These are phyloP conservation scores for Stenotaenia linearis DNA, from an alignment of 2,888 invertebrate genomes.

Conservation along the genomic window DNA sequence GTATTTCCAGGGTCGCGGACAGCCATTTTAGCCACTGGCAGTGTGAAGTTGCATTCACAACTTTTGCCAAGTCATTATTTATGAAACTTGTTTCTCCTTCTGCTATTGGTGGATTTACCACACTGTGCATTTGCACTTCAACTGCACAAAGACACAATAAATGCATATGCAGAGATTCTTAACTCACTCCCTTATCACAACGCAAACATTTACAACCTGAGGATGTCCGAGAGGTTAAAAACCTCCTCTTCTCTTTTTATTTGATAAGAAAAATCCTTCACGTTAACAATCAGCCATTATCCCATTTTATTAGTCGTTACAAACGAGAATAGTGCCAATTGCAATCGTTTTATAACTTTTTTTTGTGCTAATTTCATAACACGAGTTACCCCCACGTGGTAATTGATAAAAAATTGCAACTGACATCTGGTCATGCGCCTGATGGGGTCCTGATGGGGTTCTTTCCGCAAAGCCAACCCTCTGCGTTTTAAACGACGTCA, in stretches of 20 bases:
- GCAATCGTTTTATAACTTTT: neutral
- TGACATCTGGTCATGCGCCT: slow-evolving; percentile 3
- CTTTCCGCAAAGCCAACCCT: neutral
- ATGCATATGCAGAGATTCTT: no score
- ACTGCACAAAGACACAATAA: no score
- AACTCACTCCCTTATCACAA: no score
- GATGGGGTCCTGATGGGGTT: neutral
- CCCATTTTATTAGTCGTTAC: no score
- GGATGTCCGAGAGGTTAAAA: neutral
- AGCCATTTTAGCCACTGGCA: no score
- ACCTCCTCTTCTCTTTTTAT: neutral
- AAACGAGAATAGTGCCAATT: no score
- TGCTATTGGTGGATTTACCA: no score
- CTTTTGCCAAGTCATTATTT: no score
- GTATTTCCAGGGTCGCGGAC: no score
- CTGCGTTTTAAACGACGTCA: slow-evolving; percentile 2
- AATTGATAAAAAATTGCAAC: neutral
- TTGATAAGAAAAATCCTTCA: neutral
- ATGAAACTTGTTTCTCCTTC: no score
- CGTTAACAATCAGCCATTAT: neutral
- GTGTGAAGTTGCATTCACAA: no score
- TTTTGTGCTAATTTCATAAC: neutral
- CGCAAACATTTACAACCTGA: neutral
- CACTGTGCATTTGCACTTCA: no score
- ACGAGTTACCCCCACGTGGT: neutral